Evolutionary conservation across 2,797 vertebrate species (phyloP), one percentile per base, ranked within the genome.

Genomic region (Lepus townsendii): DNA sequence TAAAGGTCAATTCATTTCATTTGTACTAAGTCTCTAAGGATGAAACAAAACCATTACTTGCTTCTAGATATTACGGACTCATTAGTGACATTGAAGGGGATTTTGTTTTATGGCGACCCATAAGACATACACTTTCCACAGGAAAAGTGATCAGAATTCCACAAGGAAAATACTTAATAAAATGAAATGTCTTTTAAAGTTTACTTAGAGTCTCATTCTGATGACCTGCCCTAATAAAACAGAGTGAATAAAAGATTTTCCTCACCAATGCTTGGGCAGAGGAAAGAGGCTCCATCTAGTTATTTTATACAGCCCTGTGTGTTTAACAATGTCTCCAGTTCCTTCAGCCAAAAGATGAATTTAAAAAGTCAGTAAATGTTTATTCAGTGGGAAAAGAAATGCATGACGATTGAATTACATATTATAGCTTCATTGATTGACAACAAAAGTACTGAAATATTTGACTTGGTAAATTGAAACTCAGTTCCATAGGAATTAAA

Each of bases 291-390:
- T 80, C 50, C 62, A 30, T 80, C 35, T 92, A 65, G 50, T 90
- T 87, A 92, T 96, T 57, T 57, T 90, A 77, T 20, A 88, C 9
- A 90, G 20, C 20, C 62, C 38, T 75, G 16, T 50, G 50, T 83
- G 35, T 95, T 86, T 95, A 82, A 93, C 68, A 96, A 24, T 57
- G 54, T 90, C 91, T 92, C 27, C 3, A 92, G 42, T 92, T 72
- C 32, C 50, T 94, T 92, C 65, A 79, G 71, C 73, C 66, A 82
- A 96, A 97, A 96, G 52, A 97, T 92, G 97, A 88, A 94, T 94
- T 96, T 97, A 93, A 97, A 97, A 97, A 97, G 94, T 97, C 96
- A 97, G 57, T 92, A 97, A 97, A 97, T 97, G 91, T 98, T 96
- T 98, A 94, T 97, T 91, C 77, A 97, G 89, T 95, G 93, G 85